phyloP scores from a whole-genome alignment of 2,113 vertebrate species.

The Actenoides lindsayi region DNA sequence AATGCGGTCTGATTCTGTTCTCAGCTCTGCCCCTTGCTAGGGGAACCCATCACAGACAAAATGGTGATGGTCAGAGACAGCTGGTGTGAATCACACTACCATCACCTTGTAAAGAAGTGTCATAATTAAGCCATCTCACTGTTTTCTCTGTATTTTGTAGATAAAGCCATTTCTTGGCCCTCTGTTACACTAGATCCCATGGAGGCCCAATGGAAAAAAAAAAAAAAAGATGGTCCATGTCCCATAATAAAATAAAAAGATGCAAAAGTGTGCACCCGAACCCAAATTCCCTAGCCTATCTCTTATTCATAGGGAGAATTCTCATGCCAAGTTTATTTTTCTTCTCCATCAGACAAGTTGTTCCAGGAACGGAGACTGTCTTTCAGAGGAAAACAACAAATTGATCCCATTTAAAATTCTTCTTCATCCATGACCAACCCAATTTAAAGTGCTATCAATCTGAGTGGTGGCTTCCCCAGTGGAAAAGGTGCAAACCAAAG shows the following conservation, averaged over 20 bases:
- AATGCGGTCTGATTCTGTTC: not conserved
- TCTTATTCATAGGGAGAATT: not conserved
- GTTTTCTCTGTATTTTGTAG: not conserved
- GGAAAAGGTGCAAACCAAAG: conserved; percentile 19
- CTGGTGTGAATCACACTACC: not conserved
- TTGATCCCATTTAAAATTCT: conserved; percentile 8
- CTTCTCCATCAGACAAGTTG: not conserved
- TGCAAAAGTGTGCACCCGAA: not conserved
- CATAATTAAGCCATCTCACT: not conserved
- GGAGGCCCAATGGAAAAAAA: not conserved
- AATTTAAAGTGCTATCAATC: not conserved
- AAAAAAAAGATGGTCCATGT: not conserved
- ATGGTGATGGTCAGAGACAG: not conserved
- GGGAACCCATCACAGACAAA: not conserved
- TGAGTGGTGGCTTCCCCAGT: not conserved
- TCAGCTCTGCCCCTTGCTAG: not conserved
- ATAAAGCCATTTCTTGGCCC: not conserved
- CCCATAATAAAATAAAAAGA: not conserved
- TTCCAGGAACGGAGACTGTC: not conserved
- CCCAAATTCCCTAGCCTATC: not conserved
- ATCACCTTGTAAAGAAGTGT: not conserved
- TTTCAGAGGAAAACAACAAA: conserved; percentile 33
- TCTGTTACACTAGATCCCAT: not conserved
- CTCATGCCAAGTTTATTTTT: not conserved
- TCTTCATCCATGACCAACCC: not conserved